A percentile compares a stretch with the other conserved stretches of the same genome.
phyloP scores from a whole-genome alignment of 2,113 vertebrate genomes.

The Chroicocephalus ridibundus region DNA sequence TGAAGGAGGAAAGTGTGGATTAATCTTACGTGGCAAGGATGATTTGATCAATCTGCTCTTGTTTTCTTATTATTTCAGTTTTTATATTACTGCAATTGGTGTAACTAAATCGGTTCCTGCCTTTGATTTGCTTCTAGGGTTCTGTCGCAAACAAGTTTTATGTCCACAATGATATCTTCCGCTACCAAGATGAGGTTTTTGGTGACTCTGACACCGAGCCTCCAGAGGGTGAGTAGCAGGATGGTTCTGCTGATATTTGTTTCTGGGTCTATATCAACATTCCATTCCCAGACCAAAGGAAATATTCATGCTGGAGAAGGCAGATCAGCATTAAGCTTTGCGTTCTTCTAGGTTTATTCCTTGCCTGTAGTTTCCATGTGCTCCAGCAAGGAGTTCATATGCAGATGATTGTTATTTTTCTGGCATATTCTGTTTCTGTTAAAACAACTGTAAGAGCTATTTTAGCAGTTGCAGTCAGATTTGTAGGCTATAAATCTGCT shows the following conservation, averaged over 20 bases:
- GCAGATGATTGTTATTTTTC: not conserved
- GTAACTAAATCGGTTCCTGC: not conserved
- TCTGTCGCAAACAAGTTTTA: constrained; percentile 98
- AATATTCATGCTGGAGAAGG: not conserved
- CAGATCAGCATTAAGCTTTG: not conserved
- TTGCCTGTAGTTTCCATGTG: not conserved
- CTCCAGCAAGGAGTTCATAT: not conserved
- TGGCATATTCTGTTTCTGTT: not conserved
- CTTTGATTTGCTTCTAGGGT: constrained; percentile 76
- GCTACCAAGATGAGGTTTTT: constrained; percentile 97
- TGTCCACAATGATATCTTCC: constrained; percentile 97
- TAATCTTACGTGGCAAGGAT: not conserved
- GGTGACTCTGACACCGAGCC: constrained; percentile 94
- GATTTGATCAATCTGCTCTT: not conserved
- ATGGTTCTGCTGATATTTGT: not conserved
- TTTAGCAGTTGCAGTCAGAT: not conserved
- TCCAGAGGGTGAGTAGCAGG: constrained; percentile 85
- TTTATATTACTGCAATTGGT: not conserved
- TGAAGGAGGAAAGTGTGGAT: not conserved
- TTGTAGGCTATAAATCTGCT: not conserved
- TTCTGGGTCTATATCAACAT: not conserved
- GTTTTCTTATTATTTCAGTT: not conserved
- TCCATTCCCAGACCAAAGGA: not conserved
- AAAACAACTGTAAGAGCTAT: not conserved
- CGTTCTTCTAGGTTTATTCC: not conserved